Percentiles rank a stretch among this genome's conserved stretches.
Evolutionary conservation across 2,888 invertebrate species (phyloP).

Genomic region (Rhagonycha fulva): DNA sequence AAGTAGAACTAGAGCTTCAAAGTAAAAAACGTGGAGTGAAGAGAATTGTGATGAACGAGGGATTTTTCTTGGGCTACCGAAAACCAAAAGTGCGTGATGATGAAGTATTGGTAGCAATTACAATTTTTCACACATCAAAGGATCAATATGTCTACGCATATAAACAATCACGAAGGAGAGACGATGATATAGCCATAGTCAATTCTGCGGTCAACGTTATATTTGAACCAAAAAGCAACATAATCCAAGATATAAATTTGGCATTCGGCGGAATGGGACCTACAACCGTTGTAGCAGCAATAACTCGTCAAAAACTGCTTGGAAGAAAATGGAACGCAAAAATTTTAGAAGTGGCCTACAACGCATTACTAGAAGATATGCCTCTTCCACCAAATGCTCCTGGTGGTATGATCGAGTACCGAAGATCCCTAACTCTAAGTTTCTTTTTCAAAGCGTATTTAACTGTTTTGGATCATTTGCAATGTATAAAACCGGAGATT

Average conservation of each 20-base stretch:
- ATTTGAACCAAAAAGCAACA: constrained; percentile 57
- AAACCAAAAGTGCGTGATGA: constrained; percentile 71
- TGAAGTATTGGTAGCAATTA: constrained; percentile 81
- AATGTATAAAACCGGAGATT: constrained; percentile 10
- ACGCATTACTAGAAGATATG: constrained; percentile 72
- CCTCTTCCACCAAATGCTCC: constrained; percentile 71
- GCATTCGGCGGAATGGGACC: constrained; percentile 96
- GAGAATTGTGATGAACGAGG: constrained; percentile 70
- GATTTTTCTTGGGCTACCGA: constrained; percentile 85
- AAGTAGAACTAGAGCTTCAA: constrained; percentile 65
- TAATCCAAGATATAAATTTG: constrained; percentile 61
- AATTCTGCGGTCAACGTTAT: constrained; percentile 80
- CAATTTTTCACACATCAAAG: constrained; percentile 72
- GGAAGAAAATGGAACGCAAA: constrained; percentile 46
- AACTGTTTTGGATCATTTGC: constrained; percentile 59
- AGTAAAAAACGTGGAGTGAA: constrained; percentile 62
- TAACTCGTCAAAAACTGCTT: constrained; percentile 25
- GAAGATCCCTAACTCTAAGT: constrained; percentile 69
- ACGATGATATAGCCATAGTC: constrained; percentile 96
- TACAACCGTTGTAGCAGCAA: constrained; percentile 72
- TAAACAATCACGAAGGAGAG: constrained; percentile 89
- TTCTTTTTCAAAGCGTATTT: constrained; percentile 74
- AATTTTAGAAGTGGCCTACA: constrained; percentile 60
- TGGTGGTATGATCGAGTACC: constrained; percentile 70
- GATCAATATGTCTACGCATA: constrained; percentile 81